Base-by-base conservation (phyloP, 1,140 invertebrate species). In the Lepidurus apus region DNA sequence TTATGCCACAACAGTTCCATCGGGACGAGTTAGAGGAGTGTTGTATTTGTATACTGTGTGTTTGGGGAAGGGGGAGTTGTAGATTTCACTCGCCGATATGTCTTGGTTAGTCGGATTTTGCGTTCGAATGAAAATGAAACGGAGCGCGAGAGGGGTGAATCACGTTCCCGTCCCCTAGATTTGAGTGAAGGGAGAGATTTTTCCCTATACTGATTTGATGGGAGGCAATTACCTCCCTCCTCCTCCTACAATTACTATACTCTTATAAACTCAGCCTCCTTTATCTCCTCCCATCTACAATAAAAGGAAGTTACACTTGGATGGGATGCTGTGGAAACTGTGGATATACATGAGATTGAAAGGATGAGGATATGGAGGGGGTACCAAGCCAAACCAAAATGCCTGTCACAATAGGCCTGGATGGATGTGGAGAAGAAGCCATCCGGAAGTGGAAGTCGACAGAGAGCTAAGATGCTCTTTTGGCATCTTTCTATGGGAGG, bases 321-420 rank as follows among this genome's bases (percentile, higher is more conserved):
- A 34, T 34, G 34, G 34, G 34, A 34, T 34, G 34, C 34, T 34
- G 34, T 34, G 34, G 34, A 34, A 34, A 34, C 34, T 47, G 53
- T 65, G 21, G 53, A n/a, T 65, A 65, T 65, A 65, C 53, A 65
- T n/a, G 53, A 65, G 53, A 65, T 65, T 65, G 53, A 65, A 65
- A 65, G 53, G 53, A 21, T 65, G 53, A 7, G 53, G 17, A 21
- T 13, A 17, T 13, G 53, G 13, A 21, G 53, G 53, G 8, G 53
- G 53, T 65, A 7, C 17, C 13, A 34, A n/a, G 53, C n/a, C 8
- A 65, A 13, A 13, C 53, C 21, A 13, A 65, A 65, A 65, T n/a
- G 53, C 9, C 21, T 65, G 53, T 65, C 53, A 65, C 53, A 65
- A 65, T 65, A 65, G 53, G 53, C 53, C 53, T 65, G 53, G 53